These are phyloP conservation scores for Pseudomyrmex pallidus DNA, from an alignment of 1,140 invertebrate species.

Conservation along the genomic window DNA sequence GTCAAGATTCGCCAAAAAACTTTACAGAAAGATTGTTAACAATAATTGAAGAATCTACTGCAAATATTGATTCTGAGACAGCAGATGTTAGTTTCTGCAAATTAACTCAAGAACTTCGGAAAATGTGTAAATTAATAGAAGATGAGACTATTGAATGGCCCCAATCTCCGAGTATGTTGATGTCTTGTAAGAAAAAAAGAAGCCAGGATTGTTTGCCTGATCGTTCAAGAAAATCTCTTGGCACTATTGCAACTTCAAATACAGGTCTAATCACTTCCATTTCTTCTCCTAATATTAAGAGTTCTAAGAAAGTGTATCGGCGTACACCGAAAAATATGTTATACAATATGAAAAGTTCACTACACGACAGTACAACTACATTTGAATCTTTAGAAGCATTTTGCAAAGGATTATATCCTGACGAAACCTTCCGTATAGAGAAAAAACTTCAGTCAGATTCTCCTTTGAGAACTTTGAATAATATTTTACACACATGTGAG, in stretches of 20 bases:
- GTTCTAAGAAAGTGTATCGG: conserved; percentile 13
- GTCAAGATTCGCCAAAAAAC: conserved; percentile 70
- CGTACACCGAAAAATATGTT: conserved; percentile 56
- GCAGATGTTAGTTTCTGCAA: conserved; percentile 73
- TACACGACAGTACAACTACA: conserved; percentile 43
- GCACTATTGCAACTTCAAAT: not conserved
- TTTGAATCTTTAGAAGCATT: conserved; percentile 73
- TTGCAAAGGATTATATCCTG: conserved; percentile 67
- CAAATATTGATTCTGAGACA: conserved; percentile 47
- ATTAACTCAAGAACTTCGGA: conserved; percentile 78
- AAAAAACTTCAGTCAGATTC: conserved; percentile 37
- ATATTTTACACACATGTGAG: conserved; percentile 63
- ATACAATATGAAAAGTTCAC: not conserved
- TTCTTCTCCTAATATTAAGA: conserved; percentile 39
- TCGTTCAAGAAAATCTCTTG: not conserved
- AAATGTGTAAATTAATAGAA: conserved; percentile 80
- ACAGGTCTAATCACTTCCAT: not conserved
- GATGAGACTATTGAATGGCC: conserved; percentile 77
- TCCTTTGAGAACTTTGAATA: conserved; percentile 52
- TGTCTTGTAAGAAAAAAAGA: not conserved
- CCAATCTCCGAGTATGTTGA: conserved; percentile 47
- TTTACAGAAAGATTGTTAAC: conserved; percentile 79
- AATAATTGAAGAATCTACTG: conserved; percentile 78
- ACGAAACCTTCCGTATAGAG: conserved; percentile 27
- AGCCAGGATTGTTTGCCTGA: not conserved